These are phyloP conservation scores for Pycnomerus fuliginosus DNA, from an alignment of 2,888 invertebrate species.

Conservation along the genomic window DNA sequence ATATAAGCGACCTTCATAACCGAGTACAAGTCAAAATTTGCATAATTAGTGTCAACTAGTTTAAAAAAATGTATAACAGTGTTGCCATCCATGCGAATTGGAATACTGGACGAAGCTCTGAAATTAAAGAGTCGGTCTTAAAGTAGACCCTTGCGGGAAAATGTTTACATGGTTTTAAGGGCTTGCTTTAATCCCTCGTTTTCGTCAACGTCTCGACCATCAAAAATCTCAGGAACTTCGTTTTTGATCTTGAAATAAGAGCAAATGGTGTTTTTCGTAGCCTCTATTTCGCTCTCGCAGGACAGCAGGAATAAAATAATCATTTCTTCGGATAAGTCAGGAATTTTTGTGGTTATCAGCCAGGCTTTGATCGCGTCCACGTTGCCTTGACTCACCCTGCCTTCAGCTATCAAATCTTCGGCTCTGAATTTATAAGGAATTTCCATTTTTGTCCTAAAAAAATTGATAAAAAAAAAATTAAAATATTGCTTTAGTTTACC, in stretches of 20 bases:
- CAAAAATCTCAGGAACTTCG: constrained; percentile 22
- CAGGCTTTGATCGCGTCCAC: constrained; percentile 18
- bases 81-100: constrained; percentile 35
- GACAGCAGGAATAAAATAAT: constrained; percentile 21
- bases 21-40: constrained; percentile 35
- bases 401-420: constrained; percentile 6
- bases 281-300: constrained; percentile 18
- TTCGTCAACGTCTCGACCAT: constrained; percentile 22
- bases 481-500: no score
- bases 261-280: constrained; percentile 17
- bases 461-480: no score
- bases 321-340: constrained; percentile 19
- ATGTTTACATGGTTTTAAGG: constrained; percentile 22
- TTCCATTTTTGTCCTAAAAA: no score
- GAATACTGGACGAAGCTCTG: constrained; percentile 35
- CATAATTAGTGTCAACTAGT: constrained; percentile 34
- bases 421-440: constrained; percentile 11
- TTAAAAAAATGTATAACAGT: constrained; percentile 39
- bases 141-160: no score
- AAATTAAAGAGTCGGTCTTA: no score
- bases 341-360: constrained; percentile 7
- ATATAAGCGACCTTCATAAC: constrained; percentile 39
- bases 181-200: constrained; percentile 13
- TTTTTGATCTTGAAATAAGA: constrained; percentile 18
- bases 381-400: constrained; percentile 8